Conservation (phyloP, 2,888 invertebrate genomes). For the Vannuccia rotundouncinata region DNA sequence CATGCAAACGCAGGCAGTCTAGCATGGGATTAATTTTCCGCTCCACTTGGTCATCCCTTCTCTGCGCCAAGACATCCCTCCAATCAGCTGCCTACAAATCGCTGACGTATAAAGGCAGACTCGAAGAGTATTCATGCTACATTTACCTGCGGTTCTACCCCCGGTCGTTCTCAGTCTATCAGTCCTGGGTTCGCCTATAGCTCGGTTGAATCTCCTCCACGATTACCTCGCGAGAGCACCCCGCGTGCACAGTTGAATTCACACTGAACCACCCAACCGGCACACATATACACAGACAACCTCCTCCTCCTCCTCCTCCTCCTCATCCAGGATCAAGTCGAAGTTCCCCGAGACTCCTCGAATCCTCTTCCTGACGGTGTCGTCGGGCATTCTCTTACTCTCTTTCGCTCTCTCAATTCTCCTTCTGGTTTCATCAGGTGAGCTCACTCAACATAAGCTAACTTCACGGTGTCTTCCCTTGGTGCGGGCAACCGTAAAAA, state of each 20-base stretch:
- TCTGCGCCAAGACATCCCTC: not conserved
- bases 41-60: constrained; percentile 7
- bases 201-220: too few species aligned
- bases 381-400: too few species aligned
- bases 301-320: not conserved
- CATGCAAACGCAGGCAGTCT: constrained; percentile 19
- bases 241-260: not conserved
- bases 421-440: too few species aligned
- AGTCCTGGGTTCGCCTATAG: not conserved
- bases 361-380: too few species aligned
- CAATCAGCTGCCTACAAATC: not conserved
- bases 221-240: constrained; percentile 15
- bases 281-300: not conserved
- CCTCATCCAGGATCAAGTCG: too few species aligned
- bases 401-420: too few species aligned
- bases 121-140: not conserved
- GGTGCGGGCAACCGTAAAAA: too few species aligned
- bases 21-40: constrained; percentile 15
- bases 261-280: constrained; percentile 8
- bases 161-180: not conserved
- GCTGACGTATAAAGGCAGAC: not conserved
- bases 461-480: too few species aligned
- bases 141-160: not conserved
- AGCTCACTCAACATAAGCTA: too few species aligned
- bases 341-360: too few species aligned